Percentiles rank a stretch among this genome's conserved stretches.
Conservation (phyloP, 2,113 vertebrate genomes). For the Noturus placidus region DNA sequence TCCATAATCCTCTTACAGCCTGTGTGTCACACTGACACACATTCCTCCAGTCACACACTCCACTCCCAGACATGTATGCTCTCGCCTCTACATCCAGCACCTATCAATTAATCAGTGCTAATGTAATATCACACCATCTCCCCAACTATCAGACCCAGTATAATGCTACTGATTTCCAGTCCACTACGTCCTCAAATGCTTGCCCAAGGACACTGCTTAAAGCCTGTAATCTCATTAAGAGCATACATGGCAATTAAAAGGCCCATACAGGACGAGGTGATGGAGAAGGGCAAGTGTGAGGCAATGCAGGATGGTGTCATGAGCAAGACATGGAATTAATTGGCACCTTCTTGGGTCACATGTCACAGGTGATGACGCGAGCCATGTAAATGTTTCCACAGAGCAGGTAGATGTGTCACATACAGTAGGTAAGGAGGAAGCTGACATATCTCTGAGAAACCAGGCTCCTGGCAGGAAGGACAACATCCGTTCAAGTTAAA, state of each 20-base stretch:
- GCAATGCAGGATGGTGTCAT: slow-evolving; percentile 22
- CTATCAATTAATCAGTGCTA: slow-evolving; percentile 67
- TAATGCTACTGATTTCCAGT: slow-evolving; percentile 26
- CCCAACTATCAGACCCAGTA: slow-evolving; percentile 16
- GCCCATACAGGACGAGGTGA: background rate
- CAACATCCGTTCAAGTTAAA: background rate
- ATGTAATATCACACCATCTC: slow-evolving; percentile 59
- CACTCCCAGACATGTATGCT: slow-evolving; percentile 38
- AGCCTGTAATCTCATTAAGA: slow-evolving; percentile 20
- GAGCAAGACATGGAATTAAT: slow-evolving; percentile 47
- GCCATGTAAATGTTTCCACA: slow-evolving; percentile 38
- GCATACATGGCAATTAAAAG: slow-evolving; percentile 43
- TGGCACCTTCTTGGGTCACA: slow-evolving; percentile 47
- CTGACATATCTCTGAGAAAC: background rate
- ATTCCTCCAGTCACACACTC: slow-evolving; percentile 47
- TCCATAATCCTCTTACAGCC: slow-evolving; percentile 66
- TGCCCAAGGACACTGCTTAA: slow-evolving; percentile 42
- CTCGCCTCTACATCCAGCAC: slow-evolving; percentile 42
- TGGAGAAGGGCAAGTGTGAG: slow-evolving; percentile 5
- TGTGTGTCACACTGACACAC: slow-evolving; percentile 63
- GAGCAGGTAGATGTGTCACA: slow-evolving; percentile 23
- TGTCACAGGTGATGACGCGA: slow-evolving; percentile 41
- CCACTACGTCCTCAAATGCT: slow-evolving; percentile 13
- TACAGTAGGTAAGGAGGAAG: background rate
- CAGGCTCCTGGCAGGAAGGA: background rate